A percentile compares a stretch with the other conserved stretches of the same genome.
phyloP scores from a whole-genome alignment of 2,888 invertebrate genomes.

The Euplexia lucipara region DNA sequence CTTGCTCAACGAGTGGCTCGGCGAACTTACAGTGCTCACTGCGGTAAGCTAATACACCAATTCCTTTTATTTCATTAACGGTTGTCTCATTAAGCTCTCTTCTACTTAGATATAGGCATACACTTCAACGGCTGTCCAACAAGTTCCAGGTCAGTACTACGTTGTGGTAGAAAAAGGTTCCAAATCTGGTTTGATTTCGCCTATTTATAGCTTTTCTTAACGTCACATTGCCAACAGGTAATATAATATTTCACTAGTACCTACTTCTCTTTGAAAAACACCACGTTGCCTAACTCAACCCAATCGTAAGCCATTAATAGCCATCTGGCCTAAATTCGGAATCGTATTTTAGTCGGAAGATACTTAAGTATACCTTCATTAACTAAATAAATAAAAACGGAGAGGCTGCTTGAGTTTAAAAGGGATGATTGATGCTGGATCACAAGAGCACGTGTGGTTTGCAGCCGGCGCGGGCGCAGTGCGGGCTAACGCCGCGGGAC shows the following conservation, averaged over 20 bases:
- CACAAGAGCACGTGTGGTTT: slow-evolving; percentile 75
- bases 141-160: too few relatives aligned
- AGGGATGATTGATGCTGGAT: slow-evolving; percentile 73
- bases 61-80: background rate
- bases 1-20: slow-evolving; percentile 95
- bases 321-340: slow-evolving; percentile 62
- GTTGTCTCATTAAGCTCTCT: too few relatives aligned
- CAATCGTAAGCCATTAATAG: slow-evolving; percentile 61
- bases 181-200: background rate
- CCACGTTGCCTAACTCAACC: slow-evolving; percentile 52
- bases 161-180: background rate
- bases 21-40: slow-evolving; percentile 94
- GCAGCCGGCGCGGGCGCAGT: slow-evolving; percentile 74
- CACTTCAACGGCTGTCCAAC: too few relatives aligned
- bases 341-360: slow-evolving; percentile 59
- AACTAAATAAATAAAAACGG: slow-evolving; percentile 70
- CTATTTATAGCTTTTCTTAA: background rate
- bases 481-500: slow-evolving; percentile 61
- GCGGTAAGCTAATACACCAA: slow-evolving; percentile 91
- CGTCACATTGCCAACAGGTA: slow-evolving; percentile 10
- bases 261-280: slow-evolving; percentile 52
- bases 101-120: too few relatives aligned
- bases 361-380: slow-evolving; percentile 63
- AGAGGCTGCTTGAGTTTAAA: slow-evolving; percentile 62
- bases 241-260: slow-evolving; percentile 22